These are phyloP conservation scores for Ramphastos sulfuratus DNA, from an alignment of 2,113 vertebrate species.

Conservation along the genomic window DNA sequence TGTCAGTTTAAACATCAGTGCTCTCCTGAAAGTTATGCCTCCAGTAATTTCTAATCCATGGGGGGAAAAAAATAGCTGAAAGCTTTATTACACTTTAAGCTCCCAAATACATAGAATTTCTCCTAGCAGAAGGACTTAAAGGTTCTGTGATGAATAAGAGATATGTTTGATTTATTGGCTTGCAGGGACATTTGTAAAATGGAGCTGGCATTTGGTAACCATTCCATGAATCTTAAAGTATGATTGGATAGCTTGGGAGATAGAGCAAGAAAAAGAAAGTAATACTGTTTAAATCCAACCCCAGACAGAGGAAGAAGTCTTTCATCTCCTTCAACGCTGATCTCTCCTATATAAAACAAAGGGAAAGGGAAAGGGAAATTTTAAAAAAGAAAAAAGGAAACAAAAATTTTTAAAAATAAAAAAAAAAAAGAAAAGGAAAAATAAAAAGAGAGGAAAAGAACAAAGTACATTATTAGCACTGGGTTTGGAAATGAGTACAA, in stretches of 20 bases:
- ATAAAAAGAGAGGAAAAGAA: too few species aligned
- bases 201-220: neutral
- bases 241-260: neutral
- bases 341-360: neutral
- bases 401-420: neutral
- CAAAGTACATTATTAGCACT: neutral
- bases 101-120: neutral
- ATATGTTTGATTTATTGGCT: neutral
- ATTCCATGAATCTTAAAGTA: neutral
- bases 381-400: too few species aligned
- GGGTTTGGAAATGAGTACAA: neutral
- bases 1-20: slow-evolving; percentile 16
- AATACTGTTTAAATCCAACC: neutral
- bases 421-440: neutral
- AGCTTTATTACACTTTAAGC: neutral
- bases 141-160: neutral
- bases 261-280: neutral
- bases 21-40: slow-evolving; percentile 12
- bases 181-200: neutral
- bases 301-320: neutral
- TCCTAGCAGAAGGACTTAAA: neutral
- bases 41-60: neutral
- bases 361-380: too few species aligned
- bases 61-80: neutral
- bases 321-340: neutral